phyloP scores from a whole-genome alignment of 2,797 vertebrate species.

The Spheniscus humboldti region DNA sequence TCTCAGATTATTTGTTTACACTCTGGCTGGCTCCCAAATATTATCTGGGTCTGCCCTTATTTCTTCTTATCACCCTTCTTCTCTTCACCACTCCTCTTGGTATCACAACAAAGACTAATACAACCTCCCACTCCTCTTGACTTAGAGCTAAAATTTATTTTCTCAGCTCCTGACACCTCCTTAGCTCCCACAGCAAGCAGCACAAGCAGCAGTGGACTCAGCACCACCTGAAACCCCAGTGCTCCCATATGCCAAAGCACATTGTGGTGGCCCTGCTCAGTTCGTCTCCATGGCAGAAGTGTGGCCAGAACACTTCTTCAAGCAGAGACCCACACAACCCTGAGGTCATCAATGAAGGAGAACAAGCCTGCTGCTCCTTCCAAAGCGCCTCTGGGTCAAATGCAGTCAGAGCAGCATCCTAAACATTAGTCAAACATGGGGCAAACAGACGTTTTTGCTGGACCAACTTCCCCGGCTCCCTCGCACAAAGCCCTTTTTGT shows the following conservation, averaged over 20 bases:
- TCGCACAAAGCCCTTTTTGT: background rate
- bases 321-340: background rate
- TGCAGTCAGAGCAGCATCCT: background rate
- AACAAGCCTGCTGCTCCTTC: background rate
- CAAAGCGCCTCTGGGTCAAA: background rate
- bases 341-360: background rate
- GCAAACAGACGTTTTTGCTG: accelerated
- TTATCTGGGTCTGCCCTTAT: background rate
- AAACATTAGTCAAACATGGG: background rate
- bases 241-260: background rate
- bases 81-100: background rate
- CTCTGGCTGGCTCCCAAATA: slow-evolving; percentile 12
- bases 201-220: background rate
- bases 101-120: background rate
- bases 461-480: background rate
- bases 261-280: background rate
- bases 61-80: background rate
- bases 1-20: slow-evolving; percentile 17
- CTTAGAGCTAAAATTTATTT: background rate
- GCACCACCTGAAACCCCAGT: background rate
- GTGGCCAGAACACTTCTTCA: accelerated
- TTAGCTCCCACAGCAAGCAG: background rate
- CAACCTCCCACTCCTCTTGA: background rate
- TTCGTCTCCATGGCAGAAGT: accelerated
- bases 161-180: background rate